These are phyloP conservation scores for Zhengitettix transpicula DNA, from an alignment of 2,888 invertebrate species.

Conservation along the genomic window DNA sequence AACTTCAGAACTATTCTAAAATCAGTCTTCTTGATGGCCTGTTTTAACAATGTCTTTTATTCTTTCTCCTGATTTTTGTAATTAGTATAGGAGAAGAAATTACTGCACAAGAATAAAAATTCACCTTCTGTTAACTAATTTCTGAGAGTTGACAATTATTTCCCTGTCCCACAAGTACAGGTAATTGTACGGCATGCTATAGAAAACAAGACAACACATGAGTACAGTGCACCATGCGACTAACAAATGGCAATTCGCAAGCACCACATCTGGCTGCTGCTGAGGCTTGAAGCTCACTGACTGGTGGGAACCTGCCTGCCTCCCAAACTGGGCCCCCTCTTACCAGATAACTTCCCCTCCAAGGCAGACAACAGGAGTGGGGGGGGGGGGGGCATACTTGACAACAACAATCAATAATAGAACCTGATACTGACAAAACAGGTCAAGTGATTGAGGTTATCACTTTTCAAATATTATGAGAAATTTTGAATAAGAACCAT, in stretches of 20 bases:
- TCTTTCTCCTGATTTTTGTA: too few species aligned
- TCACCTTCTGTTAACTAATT: slow-evolving; percentile 87
- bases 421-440: not conserved
- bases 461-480: not conserved
- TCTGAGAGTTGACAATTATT: slow-evolving; percentile 84
- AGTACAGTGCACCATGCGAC: slow-evolving; percentile 3
- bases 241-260: not conserved
- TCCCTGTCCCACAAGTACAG: slow-evolving; percentile 85
- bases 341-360: not conserved
- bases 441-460: not conserved
- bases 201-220: slow-evolving; percentile 8
- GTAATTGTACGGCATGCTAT: slow-evolving; percentile 60
- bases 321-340: not conserved
- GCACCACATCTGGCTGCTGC: not conserved
- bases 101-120: slow-evolving; percentile 10
- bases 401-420: not conserved
- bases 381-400: not conserved
- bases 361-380: not conserved
- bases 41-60: not conserved
- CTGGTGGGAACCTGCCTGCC: not conserved
- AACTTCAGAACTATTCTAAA: not conserved
- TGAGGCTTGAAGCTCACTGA: not conserved
- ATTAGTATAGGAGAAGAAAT: not conserved
- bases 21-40: not conserved
- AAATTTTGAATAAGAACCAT: too few species aligned